Conservation (phyloP, 2,888 invertebrate species). For the Lithodes maja region DNA sequence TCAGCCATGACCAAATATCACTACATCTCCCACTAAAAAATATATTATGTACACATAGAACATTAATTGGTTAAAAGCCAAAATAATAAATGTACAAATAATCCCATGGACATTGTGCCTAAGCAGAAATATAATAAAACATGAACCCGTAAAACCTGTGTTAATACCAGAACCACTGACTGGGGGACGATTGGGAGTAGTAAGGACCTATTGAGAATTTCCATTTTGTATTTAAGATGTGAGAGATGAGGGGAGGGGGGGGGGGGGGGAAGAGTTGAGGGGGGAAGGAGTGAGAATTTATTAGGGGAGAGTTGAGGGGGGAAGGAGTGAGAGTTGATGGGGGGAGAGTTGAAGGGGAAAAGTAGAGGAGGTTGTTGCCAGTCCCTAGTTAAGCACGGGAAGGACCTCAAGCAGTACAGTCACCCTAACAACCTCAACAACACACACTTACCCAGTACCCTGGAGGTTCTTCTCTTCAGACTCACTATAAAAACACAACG, state of each 20-base stretch:
- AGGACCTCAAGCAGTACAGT: constrained; percentile 24
- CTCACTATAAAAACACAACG: constrained; percentile 59
- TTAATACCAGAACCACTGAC: constrained; percentile 48
- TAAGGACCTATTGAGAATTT: not conserved
- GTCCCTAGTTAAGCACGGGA: constrained; percentile 5
- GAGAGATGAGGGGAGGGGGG: no score
- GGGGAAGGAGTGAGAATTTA: no score
- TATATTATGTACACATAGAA: constrained; percentile 1
- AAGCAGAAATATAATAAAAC: not conserved
- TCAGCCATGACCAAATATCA: constrained; percentile 30
- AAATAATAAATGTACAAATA: constrained; percentile 11
- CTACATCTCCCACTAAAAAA: not conserved
- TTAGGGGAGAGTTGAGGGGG: no score
- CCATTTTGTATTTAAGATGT: no score
- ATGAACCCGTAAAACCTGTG: constrained; percentile 30
- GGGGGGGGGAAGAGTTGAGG: not conserved
- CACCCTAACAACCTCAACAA: constrained; percentile 4
- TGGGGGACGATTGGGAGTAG: not conserved
- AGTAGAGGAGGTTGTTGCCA: not conserved
- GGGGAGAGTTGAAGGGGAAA: not conserved
- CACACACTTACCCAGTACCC: constrained; percentile 59
- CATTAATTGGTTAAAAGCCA: constrained; percentile 16
- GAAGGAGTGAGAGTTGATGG: no score
- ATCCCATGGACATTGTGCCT: not conserved
- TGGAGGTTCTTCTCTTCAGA: constrained; percentile 53